These are phyloP conservation scores for Antechinus flavipes DNA, from an alignment of 2,113 vertebrate species.

Conservation along the genomic window DNA sequence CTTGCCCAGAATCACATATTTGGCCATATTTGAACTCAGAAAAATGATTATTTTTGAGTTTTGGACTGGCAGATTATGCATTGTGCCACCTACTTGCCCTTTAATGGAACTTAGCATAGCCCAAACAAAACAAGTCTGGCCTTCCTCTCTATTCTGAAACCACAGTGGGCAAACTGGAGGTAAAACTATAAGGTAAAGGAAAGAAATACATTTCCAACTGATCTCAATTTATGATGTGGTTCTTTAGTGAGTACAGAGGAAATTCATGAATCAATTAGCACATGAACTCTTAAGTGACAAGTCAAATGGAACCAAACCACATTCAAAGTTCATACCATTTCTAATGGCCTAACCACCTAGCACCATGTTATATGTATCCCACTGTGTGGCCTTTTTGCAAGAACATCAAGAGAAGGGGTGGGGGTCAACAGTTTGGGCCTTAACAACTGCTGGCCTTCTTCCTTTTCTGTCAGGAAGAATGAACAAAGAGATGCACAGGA, in stretches of 20 bases:
- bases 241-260: conserved; percentile 33
- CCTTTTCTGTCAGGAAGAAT: not conserved
- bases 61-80: not conserved
- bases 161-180: not conserved
- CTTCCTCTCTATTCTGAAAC: not conserved
- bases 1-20: not conserved
- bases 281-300: not conserved
- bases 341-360: not conserved
- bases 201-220: not conserved
- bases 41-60: not conserved
- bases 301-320: not conserved
- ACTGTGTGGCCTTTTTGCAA: not conserved
- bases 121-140: not conserved
- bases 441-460: not conserved
- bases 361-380: fast-evolving
- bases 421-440: not conserved
- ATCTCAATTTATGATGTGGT: not conserved
- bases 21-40: not conserved
- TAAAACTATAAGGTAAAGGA: not conserved
- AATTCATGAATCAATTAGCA: not conserved
- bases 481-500: not conserved
- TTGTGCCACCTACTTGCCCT: not conserved
- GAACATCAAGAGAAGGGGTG: not conserved
- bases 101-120: not conserved
- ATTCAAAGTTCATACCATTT: not conserved